Conservation (phyloP, 2,797 vertebrate species). For the Sebastiscus albofasciatus region DNA sequence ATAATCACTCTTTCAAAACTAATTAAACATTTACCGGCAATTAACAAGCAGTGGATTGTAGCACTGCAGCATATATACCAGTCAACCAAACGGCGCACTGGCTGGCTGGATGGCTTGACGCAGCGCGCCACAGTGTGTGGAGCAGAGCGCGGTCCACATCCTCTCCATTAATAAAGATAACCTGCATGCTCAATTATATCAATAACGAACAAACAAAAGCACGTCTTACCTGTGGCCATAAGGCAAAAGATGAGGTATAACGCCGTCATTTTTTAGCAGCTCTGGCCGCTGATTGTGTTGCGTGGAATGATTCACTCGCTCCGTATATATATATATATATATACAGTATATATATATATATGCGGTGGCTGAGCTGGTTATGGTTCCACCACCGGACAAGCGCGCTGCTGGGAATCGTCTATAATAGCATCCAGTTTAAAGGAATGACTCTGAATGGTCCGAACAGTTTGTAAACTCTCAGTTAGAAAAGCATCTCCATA, state of each 20-base stretch:
- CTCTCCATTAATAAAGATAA: constrained; percentile 11
- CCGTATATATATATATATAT: constrained; percentile 37
- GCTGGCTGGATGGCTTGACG: constrained; percentile 73
- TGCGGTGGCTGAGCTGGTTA: constrained; percentile 45
- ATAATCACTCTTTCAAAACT: constrained; percentile 44
- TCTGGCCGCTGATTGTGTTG: constrained; percentile 37
- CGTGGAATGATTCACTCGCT: constrained; percentile 49
- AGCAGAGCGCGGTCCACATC: constrained; percentile 54
- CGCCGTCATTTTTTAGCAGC: constrained; percentile 72
- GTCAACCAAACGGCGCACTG: constrained; percentile 30
- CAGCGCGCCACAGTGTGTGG: constrained; percentile 62
- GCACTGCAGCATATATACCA: constrained; percentile 63
- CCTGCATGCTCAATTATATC: not conserved
- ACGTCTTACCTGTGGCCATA: constrained; percentile 81
- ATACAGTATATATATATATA: too few species aligned
- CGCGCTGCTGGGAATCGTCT: constrained; percentile 32
- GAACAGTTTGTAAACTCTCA: constrained; percentile 46
- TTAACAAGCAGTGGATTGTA: constrained; percentile 53
- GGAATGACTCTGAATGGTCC: constrained; percentile 30
- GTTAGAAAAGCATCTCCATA: constrained; percentile 62
- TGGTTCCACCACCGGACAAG: constrained; percentile 61
- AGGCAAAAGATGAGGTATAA: constrained; percentile 81
- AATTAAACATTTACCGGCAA: constrained; percentile 54
- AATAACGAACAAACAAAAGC: not conserved
- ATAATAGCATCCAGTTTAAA: constrained; percentile 57